Conservation (phyloP, 2,113 vertebrate genomes). For the Suricata suricatta region DNA sequence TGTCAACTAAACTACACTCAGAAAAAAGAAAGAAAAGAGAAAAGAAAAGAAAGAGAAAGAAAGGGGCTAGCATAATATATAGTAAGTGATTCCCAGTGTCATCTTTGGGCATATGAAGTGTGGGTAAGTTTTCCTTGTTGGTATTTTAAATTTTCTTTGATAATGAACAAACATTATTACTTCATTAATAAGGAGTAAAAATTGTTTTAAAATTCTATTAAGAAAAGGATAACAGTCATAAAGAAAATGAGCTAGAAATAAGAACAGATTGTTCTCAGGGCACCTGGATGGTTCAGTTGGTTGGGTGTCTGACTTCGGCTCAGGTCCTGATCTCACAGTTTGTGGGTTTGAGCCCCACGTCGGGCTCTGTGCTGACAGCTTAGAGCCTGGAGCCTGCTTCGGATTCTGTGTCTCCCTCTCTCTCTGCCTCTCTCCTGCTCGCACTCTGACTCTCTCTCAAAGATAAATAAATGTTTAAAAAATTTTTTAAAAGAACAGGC, state of each 20-base stretch:
- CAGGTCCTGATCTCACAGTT: no score
- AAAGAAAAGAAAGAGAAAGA: background rate
- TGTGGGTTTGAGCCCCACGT: no score
- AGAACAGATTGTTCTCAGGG: background rate
- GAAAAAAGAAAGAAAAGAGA: background rate
- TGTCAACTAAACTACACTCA: background rate
- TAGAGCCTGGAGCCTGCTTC: no score
- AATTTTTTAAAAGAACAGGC: background rate
- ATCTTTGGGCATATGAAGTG: background rate
- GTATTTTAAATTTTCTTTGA: background rate
- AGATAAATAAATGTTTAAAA: background rate
- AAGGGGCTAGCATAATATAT: background rate
- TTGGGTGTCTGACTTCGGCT: no score
- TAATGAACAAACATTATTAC: background rate
- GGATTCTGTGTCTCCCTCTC: no score
- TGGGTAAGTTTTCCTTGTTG: background rate
- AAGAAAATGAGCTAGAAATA: background rate
- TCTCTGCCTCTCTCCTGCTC: no score
- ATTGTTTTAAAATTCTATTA: background rate
- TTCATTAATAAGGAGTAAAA: slow-evolving; percentile 8
- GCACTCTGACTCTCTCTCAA: no score
- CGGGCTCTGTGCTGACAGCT: no score
- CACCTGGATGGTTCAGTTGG: no score
- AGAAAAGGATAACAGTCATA: background rate
- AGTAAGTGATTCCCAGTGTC: background rate